These are phyloP conservation scores for Malurus alboscapulatus DNA, from an alignment of 2,113 vertebrate species.

Conservation along the genomic window DNA sequence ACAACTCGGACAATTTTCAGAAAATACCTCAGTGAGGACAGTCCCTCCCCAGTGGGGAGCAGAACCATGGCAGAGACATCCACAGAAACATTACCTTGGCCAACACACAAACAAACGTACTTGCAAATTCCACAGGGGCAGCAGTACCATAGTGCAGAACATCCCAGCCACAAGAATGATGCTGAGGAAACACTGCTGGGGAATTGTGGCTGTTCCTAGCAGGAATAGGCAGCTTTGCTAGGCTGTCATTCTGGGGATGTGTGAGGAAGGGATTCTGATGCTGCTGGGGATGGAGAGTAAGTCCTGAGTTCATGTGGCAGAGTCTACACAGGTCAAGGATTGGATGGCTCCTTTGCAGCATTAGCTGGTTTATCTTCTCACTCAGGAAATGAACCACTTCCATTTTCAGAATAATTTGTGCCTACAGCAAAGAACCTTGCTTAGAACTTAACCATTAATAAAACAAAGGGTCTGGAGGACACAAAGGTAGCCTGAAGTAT, in stretches of 20 bases:
- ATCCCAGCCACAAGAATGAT: background rate
- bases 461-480: background rate
- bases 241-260: background rate
- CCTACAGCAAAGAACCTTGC: background rate
- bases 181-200: background rate
- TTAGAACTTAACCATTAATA: background rate
- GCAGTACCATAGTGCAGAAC: background rate
- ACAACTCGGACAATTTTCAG: background rate
- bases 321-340: background rate
- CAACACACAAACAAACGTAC: accelerated
- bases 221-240: background rate
- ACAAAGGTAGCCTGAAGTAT: background rate
- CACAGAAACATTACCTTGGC: background rate
- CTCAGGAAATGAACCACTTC: background rate
- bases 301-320: background rate
- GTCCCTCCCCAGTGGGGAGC: accelerated
- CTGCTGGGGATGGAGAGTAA: background rate
- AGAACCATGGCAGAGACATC: background rate
- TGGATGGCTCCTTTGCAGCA: background rate
- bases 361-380: background rate
- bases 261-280: background rate
- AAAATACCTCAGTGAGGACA: background rate
- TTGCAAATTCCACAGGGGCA: background rate
- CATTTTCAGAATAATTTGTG: background rate
- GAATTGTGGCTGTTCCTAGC: background rate